A percentile compares a stretch with the other conserved stretches of the same genome.
Conservation (phyloP, 2,113 vertebrate genomes). For the Cyanoderma ruficeps region DNA sequence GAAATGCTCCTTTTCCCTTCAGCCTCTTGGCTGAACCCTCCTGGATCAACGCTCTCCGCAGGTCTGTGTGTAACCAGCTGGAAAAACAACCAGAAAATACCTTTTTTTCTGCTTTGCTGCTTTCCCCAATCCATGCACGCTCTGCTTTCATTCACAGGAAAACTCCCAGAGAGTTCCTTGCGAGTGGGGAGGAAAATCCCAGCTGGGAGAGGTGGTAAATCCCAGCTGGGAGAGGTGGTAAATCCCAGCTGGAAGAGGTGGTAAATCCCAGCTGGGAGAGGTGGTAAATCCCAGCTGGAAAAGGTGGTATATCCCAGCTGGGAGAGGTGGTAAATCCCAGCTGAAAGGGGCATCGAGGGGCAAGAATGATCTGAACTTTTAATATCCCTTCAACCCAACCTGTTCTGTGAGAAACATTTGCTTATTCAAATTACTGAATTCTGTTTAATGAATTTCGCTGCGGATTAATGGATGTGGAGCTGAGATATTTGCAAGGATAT, state of each 20-base stretch:
- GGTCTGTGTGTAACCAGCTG: background rate
- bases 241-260: background rate
- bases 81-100: background rate
- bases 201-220: background rate
- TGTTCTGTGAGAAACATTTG: too few relatives aligned
- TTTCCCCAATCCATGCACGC: fast-evolving
- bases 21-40: background rate
- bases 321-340: background rate
- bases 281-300: background rate
- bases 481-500: background rate
- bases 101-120: background rate
- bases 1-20: background rate
- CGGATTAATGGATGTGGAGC: background rate
- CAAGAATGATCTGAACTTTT: background rate
- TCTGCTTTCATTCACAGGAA: background rate
- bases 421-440: background rate
- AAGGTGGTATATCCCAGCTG: too few relatives aligned
- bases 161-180: background rate
- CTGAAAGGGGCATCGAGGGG: background rate
- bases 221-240: background rate
- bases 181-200: fast-evolving
- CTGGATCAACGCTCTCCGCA: background rate
- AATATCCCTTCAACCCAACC: background rate
- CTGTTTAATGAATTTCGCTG: background rate
- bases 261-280: fast-evolving